Evolutionary conservation across 2,113 vertebrate species (phyloP).

Genomic region (Osmerus eperlanus): DNA sequence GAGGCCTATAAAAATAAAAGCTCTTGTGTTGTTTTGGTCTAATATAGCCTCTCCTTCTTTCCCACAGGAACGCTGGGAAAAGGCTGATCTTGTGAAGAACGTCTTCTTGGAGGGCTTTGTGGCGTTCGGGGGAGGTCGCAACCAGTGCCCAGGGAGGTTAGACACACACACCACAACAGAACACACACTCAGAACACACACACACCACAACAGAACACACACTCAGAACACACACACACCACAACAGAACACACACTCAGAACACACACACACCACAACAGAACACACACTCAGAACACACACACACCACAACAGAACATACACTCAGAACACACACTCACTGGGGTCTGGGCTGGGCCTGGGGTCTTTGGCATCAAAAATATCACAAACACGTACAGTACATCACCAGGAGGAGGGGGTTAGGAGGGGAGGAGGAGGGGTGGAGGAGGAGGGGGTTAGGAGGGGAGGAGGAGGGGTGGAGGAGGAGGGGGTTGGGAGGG

Average conservation of each 20-base stretch:
- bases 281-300: background rate
- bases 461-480: background rate
- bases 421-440: no score
- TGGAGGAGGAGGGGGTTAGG: no score
- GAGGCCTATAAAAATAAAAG: background rate
- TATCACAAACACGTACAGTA: no score
- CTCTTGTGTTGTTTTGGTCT: slow-evolving; percentile 47
- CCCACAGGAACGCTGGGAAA: slow-evolving; percentile 87
- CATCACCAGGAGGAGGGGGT: no score
- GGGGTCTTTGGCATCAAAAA: no score
- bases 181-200: background rate
- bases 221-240: slow-evolving; percentile 66
- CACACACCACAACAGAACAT: background rate
- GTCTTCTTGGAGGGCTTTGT: slow-evolving; percentile 82
- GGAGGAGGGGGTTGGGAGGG: background rate
- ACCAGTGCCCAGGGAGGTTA: slow-evolving; percentile 87
- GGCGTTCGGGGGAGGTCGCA: slow-evolving; percentile 80
- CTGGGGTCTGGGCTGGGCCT: no score
- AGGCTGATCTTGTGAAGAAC: slow-evolving; percentile 85
- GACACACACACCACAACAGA: slow-evolving; percentile 65
- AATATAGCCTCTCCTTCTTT: slow-evolving; percentile 76
- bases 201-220: no score
- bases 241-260: slow-evolving; percentile 37
- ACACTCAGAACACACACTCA: no score
- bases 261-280: slow-evolving; percentile 61